phyloP scores from a whole-genome alignment of 2,797 vertebrate genomes.

The Mormyrus hasselquistii region DNA sequence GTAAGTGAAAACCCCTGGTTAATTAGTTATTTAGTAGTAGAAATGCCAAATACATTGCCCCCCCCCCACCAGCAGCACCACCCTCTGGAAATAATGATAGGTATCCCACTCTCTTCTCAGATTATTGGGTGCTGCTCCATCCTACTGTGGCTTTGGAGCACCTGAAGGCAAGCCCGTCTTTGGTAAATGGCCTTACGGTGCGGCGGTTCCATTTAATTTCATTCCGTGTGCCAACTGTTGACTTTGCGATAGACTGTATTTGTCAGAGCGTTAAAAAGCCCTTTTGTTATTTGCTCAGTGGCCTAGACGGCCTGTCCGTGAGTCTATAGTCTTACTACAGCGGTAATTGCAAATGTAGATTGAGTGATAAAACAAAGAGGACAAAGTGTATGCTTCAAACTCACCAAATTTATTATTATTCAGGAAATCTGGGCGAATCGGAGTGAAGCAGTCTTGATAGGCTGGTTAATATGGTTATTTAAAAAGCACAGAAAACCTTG shows the following conservation, averaged over 20 bases:
- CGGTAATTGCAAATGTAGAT: not conserved
- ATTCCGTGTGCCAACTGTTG: not conserved
- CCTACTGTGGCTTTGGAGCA: not conserved
- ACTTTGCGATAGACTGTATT: constrained; percentile 8
- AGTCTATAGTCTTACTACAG: not conserved
- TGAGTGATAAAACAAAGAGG: not conserved
- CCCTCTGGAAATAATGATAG: not conserved
- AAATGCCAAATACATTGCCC: constrained; percentile 35
- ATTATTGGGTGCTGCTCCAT: not conserved
- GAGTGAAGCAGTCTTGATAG: constrained; percentile 1
- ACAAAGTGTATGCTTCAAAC: not conserved
- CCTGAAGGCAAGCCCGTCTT: not conserved
- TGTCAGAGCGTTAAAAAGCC: not conserved
- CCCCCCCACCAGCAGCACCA: not conserved
- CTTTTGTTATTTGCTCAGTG: not conserved
- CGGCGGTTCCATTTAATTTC: not conserved
- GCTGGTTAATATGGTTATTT: constrained; percentile 4
- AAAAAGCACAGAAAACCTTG: constrained; percentile 11
- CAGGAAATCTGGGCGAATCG: not conserved
- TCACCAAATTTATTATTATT: not conserved
- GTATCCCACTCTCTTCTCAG: not conserved
- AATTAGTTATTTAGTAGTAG: constrained; percentile 31
- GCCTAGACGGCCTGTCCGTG: not conserved
- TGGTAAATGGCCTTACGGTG: not conserved
- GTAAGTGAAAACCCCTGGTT: constrained; percentile 43